A percentile compares a stretch with the other conserved stretches of the same genome.
Evolutionary conservation across 2,888 invertebrate species (phyloP).

Genomic region (Sarcophaga carnaria): DNA sequence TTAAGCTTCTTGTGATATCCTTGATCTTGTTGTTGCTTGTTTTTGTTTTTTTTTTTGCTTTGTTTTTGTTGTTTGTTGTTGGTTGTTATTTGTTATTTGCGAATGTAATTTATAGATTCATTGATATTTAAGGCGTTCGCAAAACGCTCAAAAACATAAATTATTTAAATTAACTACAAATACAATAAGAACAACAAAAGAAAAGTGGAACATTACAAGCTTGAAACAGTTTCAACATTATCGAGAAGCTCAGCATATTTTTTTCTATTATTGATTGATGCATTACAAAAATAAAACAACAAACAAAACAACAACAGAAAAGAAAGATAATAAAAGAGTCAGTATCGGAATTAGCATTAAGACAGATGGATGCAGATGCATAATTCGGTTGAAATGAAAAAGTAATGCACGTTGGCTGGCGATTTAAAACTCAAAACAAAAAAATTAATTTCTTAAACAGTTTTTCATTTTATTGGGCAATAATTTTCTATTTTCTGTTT

Average conservation of each 20-base stretch:
- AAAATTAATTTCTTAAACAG: conserved; percentile 33
- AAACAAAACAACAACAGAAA: background rate
- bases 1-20: conserved; percentile 63
- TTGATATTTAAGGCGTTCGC: conserved; percentile 72
- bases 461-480: conserved; percentile 57
- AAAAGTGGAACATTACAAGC: conserved; percentile 49
- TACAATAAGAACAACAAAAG: conserved; percentile 32
- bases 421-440: background rate
- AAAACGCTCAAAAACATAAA: conserved; percentile 68
- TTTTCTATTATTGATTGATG: conserved; percentile 70
- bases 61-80: conserved; percentile 60
- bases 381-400: background rate
- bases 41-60: background rate
- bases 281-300: conserved; percentile 40
- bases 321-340: conserved; percentile 39
- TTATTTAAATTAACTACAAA: conserved; percentile 64
- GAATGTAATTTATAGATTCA: conserved; percentile 72
- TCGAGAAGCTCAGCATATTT: conserved; percentile 63
- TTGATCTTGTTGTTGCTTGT: conserved; percentile 66
- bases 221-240: conserved; percentile 50
- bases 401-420: conserved; percentile 42
- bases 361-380: background rate
- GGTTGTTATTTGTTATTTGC: conserved; percentile 60
- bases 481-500: conserved; percentile 52
- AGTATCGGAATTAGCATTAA: background rate